Conservation (phyloP, 2,888 invertebrate species). For the Parnassius glacialis region DNA sequence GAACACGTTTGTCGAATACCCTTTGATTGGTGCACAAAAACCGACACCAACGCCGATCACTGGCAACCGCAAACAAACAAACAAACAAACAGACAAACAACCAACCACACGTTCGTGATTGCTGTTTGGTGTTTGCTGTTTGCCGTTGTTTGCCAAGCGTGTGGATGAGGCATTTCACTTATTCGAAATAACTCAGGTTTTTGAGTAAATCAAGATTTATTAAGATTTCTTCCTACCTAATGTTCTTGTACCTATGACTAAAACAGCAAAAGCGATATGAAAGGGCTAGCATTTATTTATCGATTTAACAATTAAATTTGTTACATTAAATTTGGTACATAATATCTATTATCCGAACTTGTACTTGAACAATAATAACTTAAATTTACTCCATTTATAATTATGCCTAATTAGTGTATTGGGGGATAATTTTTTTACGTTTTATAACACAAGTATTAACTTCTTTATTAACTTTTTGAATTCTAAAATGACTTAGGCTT, state of each 20-base stretch:
- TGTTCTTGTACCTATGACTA: constrained; percentile 55
- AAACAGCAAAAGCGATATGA: constrained; percentile 33
- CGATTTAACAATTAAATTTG: constrained; percentile 1
- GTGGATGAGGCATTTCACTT: too few species aligned
- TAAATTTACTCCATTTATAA: constrained; percentile 15
- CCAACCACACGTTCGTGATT: too few species aligned
- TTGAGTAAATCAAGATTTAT: constrained; percentile 55
- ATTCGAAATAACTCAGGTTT: constrained; percentile 47
- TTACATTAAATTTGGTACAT: constrained; percentile 19
- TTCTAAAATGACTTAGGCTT: constrained; percentile 28
- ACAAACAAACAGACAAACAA: too few species aligned
- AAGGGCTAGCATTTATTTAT: neutral
- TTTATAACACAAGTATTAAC: constrained; percentile 30
- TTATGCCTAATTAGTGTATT: constrained; percentile 41
- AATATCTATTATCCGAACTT: constrained; percentile 22
- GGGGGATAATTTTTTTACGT: constrained; percentile 44
- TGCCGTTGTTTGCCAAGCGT: too few species aligned
- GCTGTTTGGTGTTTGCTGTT: too few species aligned
- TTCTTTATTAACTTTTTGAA: constrained; percentile 26
- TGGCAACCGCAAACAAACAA: too few species aligned
- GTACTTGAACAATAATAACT: neutral
- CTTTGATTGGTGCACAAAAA: too few species aligned
- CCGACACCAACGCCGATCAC: too few species aligned
- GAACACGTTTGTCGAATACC: too few species aligned
- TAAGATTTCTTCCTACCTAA: constrained; percentile 53